Evolutionary conservation across 2,113 vertebrate genomes (phyloP), one percentile per base, ranked within the genome.

Genomic region (Macrotis lagotis): DNA sequence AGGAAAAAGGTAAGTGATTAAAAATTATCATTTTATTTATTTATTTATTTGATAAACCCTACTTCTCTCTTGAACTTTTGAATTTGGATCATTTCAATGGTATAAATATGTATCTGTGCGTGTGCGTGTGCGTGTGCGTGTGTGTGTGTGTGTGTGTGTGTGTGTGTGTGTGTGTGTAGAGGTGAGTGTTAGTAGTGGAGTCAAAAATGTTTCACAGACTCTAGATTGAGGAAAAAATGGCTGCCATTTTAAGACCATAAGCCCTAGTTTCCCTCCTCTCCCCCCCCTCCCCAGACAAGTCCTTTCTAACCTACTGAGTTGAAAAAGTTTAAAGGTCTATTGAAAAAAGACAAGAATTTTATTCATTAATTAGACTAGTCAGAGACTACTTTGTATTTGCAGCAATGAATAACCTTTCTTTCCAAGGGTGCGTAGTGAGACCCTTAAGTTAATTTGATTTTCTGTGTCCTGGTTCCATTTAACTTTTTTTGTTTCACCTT

Each of bases 291-390:
- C 26, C 66, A 94, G 95, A 97, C 96, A 97, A 97, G 96, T 91
- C 3, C 90, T 92, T 97, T 95, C 92, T 59, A 96, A 55, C 96
- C 91, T 97, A 90, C 94, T 96, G 94, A 97, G 92, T 37, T 97
- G 96, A 95, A 96, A 93, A 0, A 50, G 90, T 98, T 97, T 98
- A 97, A 96, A 98, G 74, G 53, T 96, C 96, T 97, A 66, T 97
- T 98, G 96, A 95, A 97, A 98, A 96, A 91, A 97, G 89, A 94
- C 88, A 96, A 96, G 95, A 97, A 96, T 98, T 98, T 94, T 96
- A 92, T 94, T 98, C 7, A 12, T 98, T 98, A 98, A 98, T 98
- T 98, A 98, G 94, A 92, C 49, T 97, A 90, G 8, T 96, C 92
- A 95, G 95, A 97, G 51, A 96, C 91, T 93, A 59, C 95, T 98